Evolutionary conservation across 2,797 vertebrate species (phyloP).

Genomic region (Limnodromus scolopaceus): DNA sequence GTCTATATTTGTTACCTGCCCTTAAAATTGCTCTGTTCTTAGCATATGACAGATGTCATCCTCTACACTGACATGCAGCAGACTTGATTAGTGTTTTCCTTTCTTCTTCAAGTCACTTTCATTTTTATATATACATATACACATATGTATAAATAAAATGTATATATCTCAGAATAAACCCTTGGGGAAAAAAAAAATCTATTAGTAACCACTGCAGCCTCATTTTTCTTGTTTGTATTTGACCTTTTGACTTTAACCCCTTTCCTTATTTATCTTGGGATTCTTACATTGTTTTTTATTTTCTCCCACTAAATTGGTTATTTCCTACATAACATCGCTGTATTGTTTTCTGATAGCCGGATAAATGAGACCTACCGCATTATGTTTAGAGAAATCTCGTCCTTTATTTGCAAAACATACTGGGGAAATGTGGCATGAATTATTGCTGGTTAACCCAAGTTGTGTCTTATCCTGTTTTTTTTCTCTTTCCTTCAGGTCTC

Average conservation of each 20-base stretch:
- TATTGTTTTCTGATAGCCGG: neutral
- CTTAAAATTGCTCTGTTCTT: neutral
- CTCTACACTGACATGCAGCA: neutral
- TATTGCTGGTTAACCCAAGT: constrained; percentile 33
- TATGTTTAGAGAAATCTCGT: neutral
- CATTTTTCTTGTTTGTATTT: neutral
- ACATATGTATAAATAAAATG: neutral
- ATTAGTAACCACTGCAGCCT: neutral
- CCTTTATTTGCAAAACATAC: constrained; percentile 39
- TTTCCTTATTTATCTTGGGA: neutral
- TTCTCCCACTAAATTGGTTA: neutral
- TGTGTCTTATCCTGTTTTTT: neutral
- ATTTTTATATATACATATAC: neutral
- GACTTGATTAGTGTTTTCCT: neutral
- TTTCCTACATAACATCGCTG: neutral
- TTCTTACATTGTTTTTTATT: neutral
- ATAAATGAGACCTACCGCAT: neutral
- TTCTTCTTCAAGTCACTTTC: neutral
- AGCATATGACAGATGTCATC: neutral
- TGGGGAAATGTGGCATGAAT: neutral
- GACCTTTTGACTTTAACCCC: neutral
- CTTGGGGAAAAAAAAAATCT: neutral
- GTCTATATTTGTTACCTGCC: neutral
- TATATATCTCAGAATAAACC: neutral
- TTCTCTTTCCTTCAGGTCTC: neutral